A percentile compares a stretch with the other conserved stretches of the same genome.
Conservation (phyloP, 1,140 invertebrate genomes). For the Sinella curviseta region DNA sequence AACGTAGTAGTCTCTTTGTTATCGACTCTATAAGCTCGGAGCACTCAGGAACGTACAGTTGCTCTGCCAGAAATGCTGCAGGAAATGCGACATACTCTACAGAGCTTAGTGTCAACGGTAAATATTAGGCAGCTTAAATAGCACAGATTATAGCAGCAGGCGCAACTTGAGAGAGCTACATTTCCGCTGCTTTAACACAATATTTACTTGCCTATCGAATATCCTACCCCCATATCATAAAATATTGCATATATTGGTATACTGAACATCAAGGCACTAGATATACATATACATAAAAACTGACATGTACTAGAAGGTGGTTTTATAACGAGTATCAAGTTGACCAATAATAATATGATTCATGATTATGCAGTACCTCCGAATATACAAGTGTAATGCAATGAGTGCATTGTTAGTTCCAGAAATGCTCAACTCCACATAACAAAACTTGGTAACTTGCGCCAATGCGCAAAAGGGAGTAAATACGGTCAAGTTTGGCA, state of each 20-base stretch:
- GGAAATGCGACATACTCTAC: background rate
- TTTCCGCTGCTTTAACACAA: background rate
- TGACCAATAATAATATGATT: background rate
- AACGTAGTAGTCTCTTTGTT: background rate
- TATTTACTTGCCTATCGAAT: no score
- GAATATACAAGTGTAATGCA: conserved; percentile 62
- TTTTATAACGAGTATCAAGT: no score
- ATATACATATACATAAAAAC: no score
- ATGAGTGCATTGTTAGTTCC: conserved; percentile 66
- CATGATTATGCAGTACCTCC: conserved; percentile 60
- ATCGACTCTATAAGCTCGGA: conserved; percentile 35
- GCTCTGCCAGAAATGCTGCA: conserved; percentile 51
- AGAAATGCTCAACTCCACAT: conserved; percentile 65
- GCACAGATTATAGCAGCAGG: no score
- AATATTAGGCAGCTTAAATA: conserved; percentile 40
- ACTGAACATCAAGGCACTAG: no score
- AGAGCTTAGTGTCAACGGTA: conserved; percentile 66
- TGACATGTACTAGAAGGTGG: no score
- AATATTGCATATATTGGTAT: no score
- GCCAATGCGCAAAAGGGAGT: conserved; percentile 52
- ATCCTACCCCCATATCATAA: no score
- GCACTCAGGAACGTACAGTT: conserved; percentile 57
- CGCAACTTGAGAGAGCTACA: background rate
- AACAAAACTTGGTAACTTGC: conserved; percentile 63
- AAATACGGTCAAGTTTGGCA: conserved; percentile 59